Base-by-base conservation (phyloP, 30 jellyfish, hydroid and myxozoan species). In the Aurelia sp. region DNA sequence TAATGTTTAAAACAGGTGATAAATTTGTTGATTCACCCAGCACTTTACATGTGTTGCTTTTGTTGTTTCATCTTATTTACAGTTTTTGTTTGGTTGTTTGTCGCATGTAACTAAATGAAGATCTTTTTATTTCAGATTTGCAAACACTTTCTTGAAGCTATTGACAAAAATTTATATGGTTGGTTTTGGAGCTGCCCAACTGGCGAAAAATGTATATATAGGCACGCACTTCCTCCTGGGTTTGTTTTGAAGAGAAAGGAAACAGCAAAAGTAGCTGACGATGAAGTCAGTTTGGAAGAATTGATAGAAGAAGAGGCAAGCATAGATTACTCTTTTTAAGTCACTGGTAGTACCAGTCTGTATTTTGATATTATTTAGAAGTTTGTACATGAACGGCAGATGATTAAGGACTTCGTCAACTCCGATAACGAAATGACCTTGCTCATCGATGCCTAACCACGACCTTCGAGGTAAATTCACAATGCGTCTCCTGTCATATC, bases 111-210 rank as follows among this genome's bases (percentile, higher is more conserved):
- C 71, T 10, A 15, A 19, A 15, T 72, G 15, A 20, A 40, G 41
- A 51, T 15, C 41, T 17, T 55, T 55, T 37, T 17, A 20, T 62
- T 77, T 20, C 72, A 96, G 99, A 89, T 96, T 11, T 96, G 99
- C 70, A 96, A 96, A 77, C 80, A 57, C 80, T 96, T 96, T 77
- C 87, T 96, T 76, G 99, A 96, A 61, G 99, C 99, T 3, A 89
- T 96, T 84, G 99, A 96, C 50, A 96, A 91, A 88, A 71, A 78
- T 30, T 74, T 85, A 41, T 96, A 96, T 62, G 99, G 99, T 48
- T 96, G 99, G 99, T 96, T 96, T 82, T 96, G 99, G 99, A 81
- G 76, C 65, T 96, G 99, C 75, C 99, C 99, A 19, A 87, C 76
- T 73, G 97, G 98, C 30, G 97, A 87, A 66, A 96, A 96, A 64